Evolutionary conservation across 2,113 vertebrate genomes (phyloP).

Genomic region (Eulemur macaco): DNA sequence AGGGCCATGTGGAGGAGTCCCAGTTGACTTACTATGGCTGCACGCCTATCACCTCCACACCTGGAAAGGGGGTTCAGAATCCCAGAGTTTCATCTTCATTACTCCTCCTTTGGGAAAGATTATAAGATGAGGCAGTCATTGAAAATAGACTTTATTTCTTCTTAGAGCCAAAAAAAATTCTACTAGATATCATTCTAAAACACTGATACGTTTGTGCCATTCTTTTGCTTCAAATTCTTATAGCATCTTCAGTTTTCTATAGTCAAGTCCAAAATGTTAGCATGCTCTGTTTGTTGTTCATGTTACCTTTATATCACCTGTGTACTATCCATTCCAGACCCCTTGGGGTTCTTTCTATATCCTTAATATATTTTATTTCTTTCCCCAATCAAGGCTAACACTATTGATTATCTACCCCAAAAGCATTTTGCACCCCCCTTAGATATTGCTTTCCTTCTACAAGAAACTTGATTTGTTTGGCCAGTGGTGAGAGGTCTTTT

Average conservation of each 20-base stretch:
- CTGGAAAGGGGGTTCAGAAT: not conserved
- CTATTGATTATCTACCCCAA: too few relatives aligned
- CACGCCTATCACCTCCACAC: fast-evolving
- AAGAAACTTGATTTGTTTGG: not conserved
- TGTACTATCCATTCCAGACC: not conserved
- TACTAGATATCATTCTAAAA: not conserved
- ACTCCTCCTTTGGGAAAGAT: not conserved
- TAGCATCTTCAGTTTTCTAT: not conserved
- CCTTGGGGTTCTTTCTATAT: not conserved
- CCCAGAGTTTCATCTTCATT: not conserved
- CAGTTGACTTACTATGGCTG: fast-evolving
- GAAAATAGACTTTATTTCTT: not conserved
- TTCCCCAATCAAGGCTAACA: not conserved
- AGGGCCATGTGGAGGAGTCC: fast-evolving
- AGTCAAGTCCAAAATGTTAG: not conserved
- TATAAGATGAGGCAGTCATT: not conserved
- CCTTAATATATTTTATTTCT: not conserved
- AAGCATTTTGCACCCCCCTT: not conserved
- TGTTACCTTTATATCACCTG: not conserved
- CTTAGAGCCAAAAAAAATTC: not conserved
- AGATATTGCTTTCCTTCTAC: not conserved
- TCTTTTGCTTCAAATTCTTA: not conserved
- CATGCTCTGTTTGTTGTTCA: not conserved
- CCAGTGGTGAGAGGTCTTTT: not conserved
- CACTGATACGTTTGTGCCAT: not conserved